Evolutionary conservation across 35 echinoderm and acorn worm genomes (phyloP).

Genomic region (Apostichopus californicus): DNA sequence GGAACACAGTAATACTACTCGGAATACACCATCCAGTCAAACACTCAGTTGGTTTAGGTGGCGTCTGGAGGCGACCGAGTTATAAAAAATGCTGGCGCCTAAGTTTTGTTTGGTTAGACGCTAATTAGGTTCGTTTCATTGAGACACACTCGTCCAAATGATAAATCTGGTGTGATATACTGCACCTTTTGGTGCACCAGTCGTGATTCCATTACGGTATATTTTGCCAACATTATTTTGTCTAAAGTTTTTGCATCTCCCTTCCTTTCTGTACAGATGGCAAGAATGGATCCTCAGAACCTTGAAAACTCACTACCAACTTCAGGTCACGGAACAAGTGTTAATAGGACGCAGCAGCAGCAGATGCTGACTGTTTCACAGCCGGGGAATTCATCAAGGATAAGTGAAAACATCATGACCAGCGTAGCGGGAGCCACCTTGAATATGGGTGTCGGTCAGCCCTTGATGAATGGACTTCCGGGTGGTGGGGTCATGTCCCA

Average conservation of each 20-base stretch:
- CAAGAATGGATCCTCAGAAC: conserved; percentile 21
- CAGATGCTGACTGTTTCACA: conserved; percentile 43
- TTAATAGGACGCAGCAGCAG: conserved; percentile 10
- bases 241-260: not conserved
- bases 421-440: conserved; percentile 46
- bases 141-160: too few relatives aligned
- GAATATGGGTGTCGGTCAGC: not conserved
- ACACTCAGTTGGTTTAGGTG: too few relatives aligned
- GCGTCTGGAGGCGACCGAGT: too few relatives aligned
- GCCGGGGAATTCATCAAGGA: not conserved
- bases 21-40: too few relatives aligned
- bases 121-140: too few relatives aligned
- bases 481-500: not conserved
- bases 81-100: too few relatives aligned
- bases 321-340: conserved; percentile 13
- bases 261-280: conserved; percentile 5
- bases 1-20: too few relatives aligned
- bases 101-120: too few relatives aligned
- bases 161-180: too few relatives aligned
- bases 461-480: conserved; percentile 37
- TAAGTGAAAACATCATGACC: not conserved
- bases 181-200: too few relatives aligned
- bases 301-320: conserved; percentile 67
- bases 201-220: not conserved
- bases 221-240: not conserved